Base-by-base conservation (phyloP, 1,140 invertebrate species). In the Homalodisca vitripennis region DNA sequence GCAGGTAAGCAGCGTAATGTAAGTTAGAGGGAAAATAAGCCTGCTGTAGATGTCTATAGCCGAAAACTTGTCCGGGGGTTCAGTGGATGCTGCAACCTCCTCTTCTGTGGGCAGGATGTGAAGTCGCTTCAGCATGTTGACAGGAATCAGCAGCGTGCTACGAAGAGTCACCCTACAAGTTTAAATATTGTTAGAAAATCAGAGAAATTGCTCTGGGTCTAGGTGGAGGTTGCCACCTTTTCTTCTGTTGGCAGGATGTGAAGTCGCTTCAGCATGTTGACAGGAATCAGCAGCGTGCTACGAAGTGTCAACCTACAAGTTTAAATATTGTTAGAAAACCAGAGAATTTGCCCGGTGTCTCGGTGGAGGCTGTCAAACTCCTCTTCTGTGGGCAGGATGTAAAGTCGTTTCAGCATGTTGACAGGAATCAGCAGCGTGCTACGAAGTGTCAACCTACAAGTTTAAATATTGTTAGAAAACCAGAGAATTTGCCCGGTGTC, bases 1-100 rank as follows among this genome's bases (percentile, higher is more conserved):
- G 10, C 62, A 31, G 17, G 46, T 29, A 3, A 72, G 17, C 1
- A 71, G 57, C 0, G 31, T 17, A 10, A 47, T 6, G 51, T 71
- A 74, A 0, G 27, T n/a, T 1, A 70, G n/a, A 0, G 73, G 73
- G 31, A 74, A 74, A 1, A 67, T 22, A n/a, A 65, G 55, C 31
- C 73, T 62, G 24, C 69, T 67, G 34, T 67, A 34, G 10, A 82
- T 81, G 72, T 87, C 86, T 47, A 86, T 82, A 75, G 79, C 78
- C 46, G 80, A 82, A 63, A 79, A 79, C 72, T 78, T 77, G 60
- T 75, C 73, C 3, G 67, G 70, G 0, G 62, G 34, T 13, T 68
- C 27, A 22, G 69, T 68, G 1, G 60, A 46, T 0, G 55, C 53
- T 2, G 51, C 64, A 12, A 74, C 57, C 0, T 73, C 69, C 26